phyloP scores from a whole-genome alignment of 2,113 vertebrate genomes.

The Bombycilla garrulus region DNA sequence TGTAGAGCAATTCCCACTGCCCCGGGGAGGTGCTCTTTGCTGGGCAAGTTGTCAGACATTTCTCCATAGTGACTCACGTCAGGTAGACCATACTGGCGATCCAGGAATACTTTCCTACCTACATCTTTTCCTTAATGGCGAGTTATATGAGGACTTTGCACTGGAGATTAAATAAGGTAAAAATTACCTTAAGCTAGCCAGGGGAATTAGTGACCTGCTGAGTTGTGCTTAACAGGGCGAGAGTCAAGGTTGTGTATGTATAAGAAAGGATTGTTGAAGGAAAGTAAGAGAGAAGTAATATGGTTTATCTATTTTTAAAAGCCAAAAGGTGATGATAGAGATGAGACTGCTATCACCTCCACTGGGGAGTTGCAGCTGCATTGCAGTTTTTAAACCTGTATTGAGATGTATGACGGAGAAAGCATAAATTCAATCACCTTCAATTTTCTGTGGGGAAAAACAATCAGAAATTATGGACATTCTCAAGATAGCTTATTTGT shows the following conservation, averaged over 20 bases:
- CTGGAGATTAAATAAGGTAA: neutral
- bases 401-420: neutral
- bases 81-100: neutral
- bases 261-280: neutral
- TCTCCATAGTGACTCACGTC: neutral
- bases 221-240: neutral
- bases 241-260: neutral
- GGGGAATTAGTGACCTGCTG: neutral
- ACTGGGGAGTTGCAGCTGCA: neutral
- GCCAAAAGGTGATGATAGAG: neutral
- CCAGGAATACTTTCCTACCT: neutral
- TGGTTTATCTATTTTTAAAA: neutral
- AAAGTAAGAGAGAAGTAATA: neutral
- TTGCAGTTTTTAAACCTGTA: neutral
- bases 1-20: neutral
- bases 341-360: neutral
- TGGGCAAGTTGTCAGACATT: neutral
- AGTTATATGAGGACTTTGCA: neutral
- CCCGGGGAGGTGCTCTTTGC: neutral
- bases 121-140: neutral
- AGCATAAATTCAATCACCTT: neutral
- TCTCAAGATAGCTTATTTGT: neutral
- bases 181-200: rapidly evolving
- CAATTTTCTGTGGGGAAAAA: neutral
- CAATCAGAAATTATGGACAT: neutral